These are phyloP conservation scores for Anagrus nilaparvatae DNA, from an alignment of 1,140 invertebrate species.

Conservation along the genomic window DNA sequence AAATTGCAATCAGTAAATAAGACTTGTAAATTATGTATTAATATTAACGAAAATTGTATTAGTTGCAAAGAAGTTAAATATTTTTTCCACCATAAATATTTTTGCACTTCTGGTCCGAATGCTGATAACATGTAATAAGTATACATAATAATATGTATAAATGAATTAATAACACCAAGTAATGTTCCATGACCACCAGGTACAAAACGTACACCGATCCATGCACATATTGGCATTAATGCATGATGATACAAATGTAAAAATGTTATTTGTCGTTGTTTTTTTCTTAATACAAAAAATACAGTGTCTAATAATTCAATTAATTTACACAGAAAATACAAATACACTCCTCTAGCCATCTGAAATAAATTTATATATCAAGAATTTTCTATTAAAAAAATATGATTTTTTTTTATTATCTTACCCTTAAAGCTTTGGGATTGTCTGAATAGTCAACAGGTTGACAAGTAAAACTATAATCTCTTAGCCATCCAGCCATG, in stretches of 20 bases:
- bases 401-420: slow-evolving; percentile 18
- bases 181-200: slow-evolving; percentile 72
- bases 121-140: slow-evolving; percentile 73
- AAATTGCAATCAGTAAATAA: slow-evolving; percentile 51
- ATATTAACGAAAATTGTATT: slow-evolving; percentile 73
- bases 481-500: slow-evolving; percentile 53
- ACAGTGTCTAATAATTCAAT: slow-evolving; percentile 60
- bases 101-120: slow-evolving; percentile 69
- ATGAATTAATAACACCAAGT: slow-evolving; percentile 74
- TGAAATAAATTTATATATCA: too few species aligned
- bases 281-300: slow-evolving; percentile 77
- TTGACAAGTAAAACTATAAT: slow-evolving; percentile 74
- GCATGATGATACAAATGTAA: slow-evolving; percentile 68
- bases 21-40: slow-evolving; percentile 56
- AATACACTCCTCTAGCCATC: slow-evolving; percentile 38
- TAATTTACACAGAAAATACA: slow-evolving; percentile 48
- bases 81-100: slow-evolving; percentile 88
- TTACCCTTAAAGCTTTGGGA: slow-evolving; percentile 65
- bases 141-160: slow-evolving; percentile 80
- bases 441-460: slow-evolving; percentile 69
- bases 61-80: slow-evolving; percentile 78
- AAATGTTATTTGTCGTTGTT: slow-evolving; percentile 62
- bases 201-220: slow-evolving; percentile 76
- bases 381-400: too few species aligned
- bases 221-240: slow-evolving; percentile 63